A percentile compares a stretch with the other conserved stretches of the same genome.
phyloP scores from a whole-genome alignment of 1,140 invertebrate species.

The Grapholita molesta region DNA sequence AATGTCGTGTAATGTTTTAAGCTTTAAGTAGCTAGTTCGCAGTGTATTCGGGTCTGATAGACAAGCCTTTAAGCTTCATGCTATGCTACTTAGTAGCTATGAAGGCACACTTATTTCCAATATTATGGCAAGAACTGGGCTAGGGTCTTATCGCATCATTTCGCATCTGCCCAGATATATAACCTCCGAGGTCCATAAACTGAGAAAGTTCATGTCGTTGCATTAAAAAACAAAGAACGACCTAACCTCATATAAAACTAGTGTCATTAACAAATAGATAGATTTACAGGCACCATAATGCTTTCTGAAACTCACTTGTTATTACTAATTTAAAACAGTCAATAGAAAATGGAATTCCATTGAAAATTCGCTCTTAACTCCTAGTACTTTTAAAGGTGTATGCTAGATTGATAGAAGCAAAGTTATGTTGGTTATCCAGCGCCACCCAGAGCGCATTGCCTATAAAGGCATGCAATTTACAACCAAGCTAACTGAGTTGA shows the following conservation, averaged over 20 bases:
- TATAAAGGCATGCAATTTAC: slow-evolving; percentile 68
- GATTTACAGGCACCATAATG: slow-evolving; percentile 58
- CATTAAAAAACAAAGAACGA: neutral
- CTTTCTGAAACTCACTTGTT: slow-evolving; percentile 50
- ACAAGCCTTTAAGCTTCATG: no score
- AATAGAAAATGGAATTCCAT: neutral
- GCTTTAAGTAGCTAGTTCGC: no score
- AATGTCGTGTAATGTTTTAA: no score
- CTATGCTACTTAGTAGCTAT: neutral
- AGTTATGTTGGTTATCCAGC: slow-evolving; percentile 24
- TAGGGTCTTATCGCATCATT: neutral
- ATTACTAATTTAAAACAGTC: slow-evolving; percentile 21
- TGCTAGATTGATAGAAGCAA: neutral
- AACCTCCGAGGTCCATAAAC: neutral
- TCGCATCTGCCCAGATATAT: neutral
- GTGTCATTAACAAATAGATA: slow-evolving; percentile 53
- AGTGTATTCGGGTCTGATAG: no score
- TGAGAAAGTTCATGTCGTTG: neutral
- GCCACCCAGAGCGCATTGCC: slow-evolving; percentile 58
- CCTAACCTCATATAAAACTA: slow-evolving; percentile 38
- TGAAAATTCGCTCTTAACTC: neutral
- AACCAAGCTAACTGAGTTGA: slow-evolving; percentile 60
- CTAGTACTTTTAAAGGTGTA: neutral
- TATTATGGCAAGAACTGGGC: neutral
- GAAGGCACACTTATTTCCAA: neutral